These are phyloP conservation scores for Cephus cinctus DNA, from an alignment of 1,140 invertebrate species.

Conservation along the genomic window DNA sequence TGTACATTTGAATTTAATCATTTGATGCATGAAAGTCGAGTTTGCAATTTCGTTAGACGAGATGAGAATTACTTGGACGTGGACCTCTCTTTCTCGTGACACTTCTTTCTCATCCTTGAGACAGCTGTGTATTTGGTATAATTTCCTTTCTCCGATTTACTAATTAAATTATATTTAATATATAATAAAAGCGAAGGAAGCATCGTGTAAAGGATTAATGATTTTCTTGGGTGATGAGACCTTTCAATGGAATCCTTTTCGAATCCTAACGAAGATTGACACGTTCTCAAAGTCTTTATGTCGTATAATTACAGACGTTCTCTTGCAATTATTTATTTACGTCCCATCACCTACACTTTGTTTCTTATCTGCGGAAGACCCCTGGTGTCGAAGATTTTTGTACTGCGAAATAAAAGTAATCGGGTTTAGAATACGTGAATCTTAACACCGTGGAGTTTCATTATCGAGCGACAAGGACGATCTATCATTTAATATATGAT, in stretches of 20 bases:
- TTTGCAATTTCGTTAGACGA: neutral
- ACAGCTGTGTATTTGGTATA: neutral
- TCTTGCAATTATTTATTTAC: no score
- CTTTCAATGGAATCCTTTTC: no score
- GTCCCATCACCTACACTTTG: no score
- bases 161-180: conserved; percentile 39
- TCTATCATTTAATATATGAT: conserved; percentile 28
- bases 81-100: no score
- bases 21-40: neutral
- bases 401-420: conserved; percentile 23
- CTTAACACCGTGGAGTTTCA: no score
- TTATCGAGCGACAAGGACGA: neutral
- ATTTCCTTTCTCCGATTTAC: conserved; percentile 16
- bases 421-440: conserved; percentile 32
- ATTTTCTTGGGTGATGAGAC: no score
- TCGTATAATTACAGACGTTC: neutral
- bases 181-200: conserved; percentile 19
- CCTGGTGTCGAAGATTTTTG: conserved; percentile 32
- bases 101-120: neutral
- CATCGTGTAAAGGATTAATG: no score
- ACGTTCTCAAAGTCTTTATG: no score
- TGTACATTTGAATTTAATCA: conserved; percentile 76
- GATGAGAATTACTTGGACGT: no score
- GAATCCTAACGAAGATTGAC: no score
- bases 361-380: no score